Conservation (phyloP, 64 coral and sea anemone species). For the Exaiptasia diaphana region DNA sequence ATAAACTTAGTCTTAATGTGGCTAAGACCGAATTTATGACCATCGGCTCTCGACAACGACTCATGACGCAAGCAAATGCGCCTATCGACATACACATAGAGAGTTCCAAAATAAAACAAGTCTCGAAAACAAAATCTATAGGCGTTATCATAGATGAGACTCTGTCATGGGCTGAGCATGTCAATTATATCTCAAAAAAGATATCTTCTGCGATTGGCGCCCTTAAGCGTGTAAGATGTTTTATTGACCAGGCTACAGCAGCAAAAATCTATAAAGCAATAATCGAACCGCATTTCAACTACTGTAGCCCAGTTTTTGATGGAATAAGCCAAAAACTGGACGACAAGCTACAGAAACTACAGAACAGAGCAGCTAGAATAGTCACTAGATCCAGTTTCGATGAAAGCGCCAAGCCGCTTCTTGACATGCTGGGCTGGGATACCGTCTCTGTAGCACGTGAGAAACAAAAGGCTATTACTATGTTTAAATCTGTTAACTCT, state of each 20-base stretch:
- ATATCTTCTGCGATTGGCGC: conserved; percentile 10
- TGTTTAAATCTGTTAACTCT: conserved; percentile 34
- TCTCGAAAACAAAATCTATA: conserved; percentile 8
- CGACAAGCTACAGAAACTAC: conserved; percentile 34
- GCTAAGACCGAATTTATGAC: conserved; percentile 1
- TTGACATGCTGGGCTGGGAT: conserved; percentile 21
- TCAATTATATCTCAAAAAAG: conserved; percentile 25
- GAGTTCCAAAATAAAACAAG: not conserved
- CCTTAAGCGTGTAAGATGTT: not conserved
- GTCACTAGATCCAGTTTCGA: conserved; percentile 15
- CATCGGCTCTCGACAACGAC: not conserved
- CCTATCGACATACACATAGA: not conserved
- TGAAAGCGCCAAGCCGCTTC: not conserved
- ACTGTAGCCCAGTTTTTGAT: conserved; percentile 19
- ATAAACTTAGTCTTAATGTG: conserved; percentile 36
- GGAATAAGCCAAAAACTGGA: not conserved
- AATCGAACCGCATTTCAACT: conserved; percentile 42
- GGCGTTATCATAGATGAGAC: conserved; percentile 48
- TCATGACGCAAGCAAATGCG: not conserved
- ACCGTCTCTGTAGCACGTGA: not conserved
- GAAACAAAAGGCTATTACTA: conserved; percentile 40
- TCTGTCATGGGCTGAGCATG: not conserved
- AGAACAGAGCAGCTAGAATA: conserved; percentile 22
- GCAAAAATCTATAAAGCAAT: conserved; percentile 48
- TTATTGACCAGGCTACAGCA: conserved; percentile 19